Evolutionary conservation across 2,888 invertebrate genomes (phyloP).

Genomic region (Rhyacophila evoluta): DNA sequence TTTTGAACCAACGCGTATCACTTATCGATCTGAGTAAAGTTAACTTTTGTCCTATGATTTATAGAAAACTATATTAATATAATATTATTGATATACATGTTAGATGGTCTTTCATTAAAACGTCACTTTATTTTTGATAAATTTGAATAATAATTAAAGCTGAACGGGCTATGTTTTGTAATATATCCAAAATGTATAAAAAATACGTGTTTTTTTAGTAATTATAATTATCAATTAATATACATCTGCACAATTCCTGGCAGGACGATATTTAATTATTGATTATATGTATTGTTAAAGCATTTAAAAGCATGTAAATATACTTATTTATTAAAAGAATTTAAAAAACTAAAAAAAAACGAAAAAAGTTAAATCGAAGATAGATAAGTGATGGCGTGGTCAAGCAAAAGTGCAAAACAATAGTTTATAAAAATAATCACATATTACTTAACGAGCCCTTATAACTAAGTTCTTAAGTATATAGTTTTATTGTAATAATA

Average conservation of each 20-base stretch:
- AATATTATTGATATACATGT: too few species aligned
- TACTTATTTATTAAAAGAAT: neutral
- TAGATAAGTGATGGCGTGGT: conserved; percentile 50
- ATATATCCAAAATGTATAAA: neutral
- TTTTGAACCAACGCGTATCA: conserved; percentile 41
- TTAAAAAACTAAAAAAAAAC: neutral
- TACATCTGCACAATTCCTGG: conserved; percentile 45
- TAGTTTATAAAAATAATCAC: conserved; percentile 30
- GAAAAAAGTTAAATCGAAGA: conserved; percentile 13
- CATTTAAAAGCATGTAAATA: neutral
- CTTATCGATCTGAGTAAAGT: conserved; percentile 27
- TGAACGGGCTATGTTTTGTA: neutral
- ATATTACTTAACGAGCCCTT: conserved; percentile 40
- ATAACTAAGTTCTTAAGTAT: neutral
- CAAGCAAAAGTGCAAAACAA: conserved; percentile 30
- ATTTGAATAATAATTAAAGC: neutral
- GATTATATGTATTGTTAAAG: neutral
- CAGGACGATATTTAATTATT: conserved; percentile 55
- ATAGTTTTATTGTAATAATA: neutral
- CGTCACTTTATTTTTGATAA: too few species aligned
- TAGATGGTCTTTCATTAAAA: too few species aligned
- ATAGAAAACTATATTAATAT: neutral
- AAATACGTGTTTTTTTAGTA: too few species aligned
- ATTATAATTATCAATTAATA: too few species aligned
- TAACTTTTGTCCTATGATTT: neutral